These are phyloP conservation scores for Nannobrachium achirus DNA, from an alignment of 2,113 vertebrate genomes.

Conservation along the genomic window DNA sequence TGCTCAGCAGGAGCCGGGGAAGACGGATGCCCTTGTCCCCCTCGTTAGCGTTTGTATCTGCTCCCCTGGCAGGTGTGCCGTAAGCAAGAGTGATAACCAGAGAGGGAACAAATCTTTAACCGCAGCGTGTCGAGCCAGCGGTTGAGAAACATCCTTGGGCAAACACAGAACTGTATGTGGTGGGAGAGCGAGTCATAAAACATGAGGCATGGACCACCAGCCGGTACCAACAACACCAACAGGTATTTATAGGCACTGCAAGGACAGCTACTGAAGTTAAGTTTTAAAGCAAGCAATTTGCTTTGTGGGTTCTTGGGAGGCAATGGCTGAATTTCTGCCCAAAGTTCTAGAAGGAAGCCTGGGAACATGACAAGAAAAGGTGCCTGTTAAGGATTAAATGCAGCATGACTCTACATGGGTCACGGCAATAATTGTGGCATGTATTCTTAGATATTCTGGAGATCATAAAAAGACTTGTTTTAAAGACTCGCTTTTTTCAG, in stretches of 20 bases:
- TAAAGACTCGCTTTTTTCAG: background rate
- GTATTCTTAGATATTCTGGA: too few relatives aligned
- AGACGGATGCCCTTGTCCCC: constrained; percentile 10
- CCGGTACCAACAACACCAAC: constrained; percentile 1
- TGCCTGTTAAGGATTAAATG: background rate
- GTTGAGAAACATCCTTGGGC: background rate
- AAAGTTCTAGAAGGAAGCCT: background rate
- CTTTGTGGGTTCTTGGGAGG: background rate
- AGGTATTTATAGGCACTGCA: background rate
- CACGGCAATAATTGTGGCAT: too few relatives aligned
- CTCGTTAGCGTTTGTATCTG: constrained; percentile 1
- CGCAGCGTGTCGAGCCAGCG: constrained; percentile 3
- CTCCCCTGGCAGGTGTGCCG: background rate
- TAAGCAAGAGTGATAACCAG: constrained; percentile 3
- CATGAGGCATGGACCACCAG: background rate
- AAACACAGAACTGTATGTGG: constrained; percentile 8
- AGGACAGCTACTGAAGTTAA: background rate
- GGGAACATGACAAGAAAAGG: background rate
- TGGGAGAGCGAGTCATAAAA: background rate
- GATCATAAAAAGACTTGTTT: too few relatives aligned
- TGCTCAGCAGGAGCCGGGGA: background rate
- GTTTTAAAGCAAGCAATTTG: background rate
- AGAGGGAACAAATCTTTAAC: background rate
- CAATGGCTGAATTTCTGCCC: background rate
- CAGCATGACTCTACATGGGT: background rate